Evolutionary conservation across 1,140 invertebrate species (phyloP).

Genomic region (Drosophila cardini): DNA sequence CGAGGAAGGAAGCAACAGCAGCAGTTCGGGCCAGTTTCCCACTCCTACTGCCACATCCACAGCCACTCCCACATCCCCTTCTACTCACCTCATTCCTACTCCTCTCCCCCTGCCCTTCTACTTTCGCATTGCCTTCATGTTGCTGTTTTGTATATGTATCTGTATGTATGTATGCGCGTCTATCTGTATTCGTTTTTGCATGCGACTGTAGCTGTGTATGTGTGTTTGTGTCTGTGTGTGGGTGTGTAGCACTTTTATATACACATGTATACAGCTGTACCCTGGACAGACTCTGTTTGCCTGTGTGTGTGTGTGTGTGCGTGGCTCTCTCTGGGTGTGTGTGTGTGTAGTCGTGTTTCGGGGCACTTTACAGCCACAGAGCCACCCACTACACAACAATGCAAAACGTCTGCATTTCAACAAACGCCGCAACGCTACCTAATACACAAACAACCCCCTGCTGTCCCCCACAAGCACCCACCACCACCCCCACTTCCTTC

Average conservation of each 20-base stretch:
- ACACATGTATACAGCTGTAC: constrained; percentile 76
- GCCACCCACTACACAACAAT: constrained; percentile 72
- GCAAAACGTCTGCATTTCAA: constrained; percentile 82
- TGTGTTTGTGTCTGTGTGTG: constrained; percentile 9
- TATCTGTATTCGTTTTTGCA: constrained; percentile 79
- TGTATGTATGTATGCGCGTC: constrained; percentile 26
- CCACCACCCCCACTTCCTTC: background rate
- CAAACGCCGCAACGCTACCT: constrained; percentile 67
- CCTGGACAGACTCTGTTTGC: constrained; percentile 46
- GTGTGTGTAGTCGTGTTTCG: constrained; percentile 60
- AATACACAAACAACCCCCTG: constrained; percentile 65
- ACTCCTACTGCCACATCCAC: background rate
- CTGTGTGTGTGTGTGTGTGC: constrained; percentile 13
- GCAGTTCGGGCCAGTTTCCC: constrained; percentile 34
- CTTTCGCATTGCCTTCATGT: background rate
- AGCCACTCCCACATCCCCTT: background rate
- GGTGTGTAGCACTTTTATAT: constrained; percentile 58
- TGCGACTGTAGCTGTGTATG: constrained; percentile 38
- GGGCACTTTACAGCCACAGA: constrained; percentile 80
- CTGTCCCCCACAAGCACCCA: background rate
- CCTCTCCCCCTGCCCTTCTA: background rate
- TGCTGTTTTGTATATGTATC: constrained; percentile 77
- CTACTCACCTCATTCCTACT: background rate
- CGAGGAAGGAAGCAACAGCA: constrained; percentile 71
- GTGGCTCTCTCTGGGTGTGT: constrained; percentile 33